phyloP scores from a whole-genome alignment of 2,888 invertebrate genomes.

The Torymus tubicola region DNA sequence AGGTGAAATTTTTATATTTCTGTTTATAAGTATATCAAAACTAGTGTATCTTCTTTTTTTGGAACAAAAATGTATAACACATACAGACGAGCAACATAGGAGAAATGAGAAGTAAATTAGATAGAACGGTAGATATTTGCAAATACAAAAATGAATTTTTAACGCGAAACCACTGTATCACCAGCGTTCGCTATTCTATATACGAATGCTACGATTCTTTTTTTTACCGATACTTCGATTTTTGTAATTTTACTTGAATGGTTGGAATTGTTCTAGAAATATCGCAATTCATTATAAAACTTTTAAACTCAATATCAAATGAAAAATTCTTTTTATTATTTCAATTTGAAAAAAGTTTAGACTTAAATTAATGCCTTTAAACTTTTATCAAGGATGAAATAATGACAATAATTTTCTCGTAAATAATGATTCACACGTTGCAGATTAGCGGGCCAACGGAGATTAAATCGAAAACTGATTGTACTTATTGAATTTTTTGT shows the following conservation, averaged over 20 bases:
- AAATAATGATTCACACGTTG: constrained; percentile 21
- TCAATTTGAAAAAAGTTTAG: constrained; percentile 3
- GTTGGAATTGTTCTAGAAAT: constrained; percentile 53
- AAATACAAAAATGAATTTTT: constrained; percentile 50
- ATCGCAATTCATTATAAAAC: constrained; percentile 1
- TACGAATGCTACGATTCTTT: constrained; percentile 31
- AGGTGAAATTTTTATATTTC: constrained; percentile 58
- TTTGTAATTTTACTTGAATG: constrained; percentile 12
- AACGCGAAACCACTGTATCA: constrained; percentile 33
- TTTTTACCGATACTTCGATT: constrained; percentile 46
- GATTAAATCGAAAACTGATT: constrained; percentile 22
- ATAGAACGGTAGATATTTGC: constrained; percentile 47
- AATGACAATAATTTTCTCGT: constrained; percentile 34
- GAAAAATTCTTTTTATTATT: constrained; percentile 16
- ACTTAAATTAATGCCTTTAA: background rate
- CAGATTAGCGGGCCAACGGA: background rate
- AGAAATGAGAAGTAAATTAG: constrained; percentile 26
- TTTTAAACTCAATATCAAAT: background rate
- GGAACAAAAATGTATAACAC: constrained; percentile 36
- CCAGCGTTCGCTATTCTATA: constrained; percentile 28
- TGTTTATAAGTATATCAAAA: constrained; percentile 54
- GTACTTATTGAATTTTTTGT: constrained; percentile 22
- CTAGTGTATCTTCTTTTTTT: constrained; percentile 45
- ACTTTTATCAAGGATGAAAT: constrained; percentile 13
- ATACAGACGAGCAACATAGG: constrained; percentile 13